Conservation (phyloP, 2,888 invertebrate species). For the Nomada fucata region DNA sequence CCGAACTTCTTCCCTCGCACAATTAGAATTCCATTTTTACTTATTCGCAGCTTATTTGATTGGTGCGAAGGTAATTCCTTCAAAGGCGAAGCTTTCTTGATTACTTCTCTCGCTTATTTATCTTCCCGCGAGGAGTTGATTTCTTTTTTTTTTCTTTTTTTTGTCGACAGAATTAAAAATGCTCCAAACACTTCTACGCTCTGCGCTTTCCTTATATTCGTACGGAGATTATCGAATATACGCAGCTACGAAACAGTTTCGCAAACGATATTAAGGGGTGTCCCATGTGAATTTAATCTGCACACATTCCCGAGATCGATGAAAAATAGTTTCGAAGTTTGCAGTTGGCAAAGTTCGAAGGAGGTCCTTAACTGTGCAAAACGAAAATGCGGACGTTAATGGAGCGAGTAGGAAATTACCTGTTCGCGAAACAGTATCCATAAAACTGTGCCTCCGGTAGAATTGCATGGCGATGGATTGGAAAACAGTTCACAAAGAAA, state of each 20-base stretch:
- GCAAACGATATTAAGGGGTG: background rate
- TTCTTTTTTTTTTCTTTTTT: background rate
- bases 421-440: background rate
- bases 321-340: slow-evolving; percentile 17
- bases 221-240: background rate
- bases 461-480: background rate
- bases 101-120: slow-evolving; percentile 4
- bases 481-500: background rate
- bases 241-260: background rate
- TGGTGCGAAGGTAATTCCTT: slow-evolving; percentile 23
- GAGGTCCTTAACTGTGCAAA: background rate
- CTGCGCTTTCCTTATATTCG: too few species aligned
- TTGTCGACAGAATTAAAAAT: background rate
- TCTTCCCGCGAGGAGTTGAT: background rate
- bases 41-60: slow-evolving; percentile 44
- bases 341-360: slow-evolving; percentile 1
- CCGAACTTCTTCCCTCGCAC: slow-evolving; percentile 2
- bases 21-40: slow-evolving; percentile 52
- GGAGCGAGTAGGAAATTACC: slow-evolving; percentile 14
- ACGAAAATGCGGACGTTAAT: slow-evolving; percentile 3
- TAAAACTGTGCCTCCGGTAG: background rate
- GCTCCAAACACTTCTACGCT: background rate
- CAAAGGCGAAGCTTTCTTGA: background rate
- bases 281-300: background rate
- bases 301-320: background rate